A percentile compares a stretch with the other conserved stretches of the same genome.
Conservation (phyloP, 2,888 invertebrate genomes). For the Scelioninae gen. 1 region DNA sequence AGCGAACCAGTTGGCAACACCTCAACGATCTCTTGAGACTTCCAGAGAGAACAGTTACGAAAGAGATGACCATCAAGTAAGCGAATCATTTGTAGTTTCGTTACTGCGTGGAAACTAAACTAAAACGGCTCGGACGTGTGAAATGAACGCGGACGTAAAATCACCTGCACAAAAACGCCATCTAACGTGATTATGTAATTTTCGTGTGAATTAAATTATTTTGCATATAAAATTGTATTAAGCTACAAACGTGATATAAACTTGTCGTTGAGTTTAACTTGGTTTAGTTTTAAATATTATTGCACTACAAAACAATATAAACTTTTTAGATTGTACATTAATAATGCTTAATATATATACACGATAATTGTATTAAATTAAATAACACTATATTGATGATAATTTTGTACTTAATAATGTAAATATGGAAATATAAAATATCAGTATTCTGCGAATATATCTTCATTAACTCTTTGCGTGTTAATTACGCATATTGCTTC, state of each 20-base stretch:
- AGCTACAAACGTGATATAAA: constrained; percentile 5
- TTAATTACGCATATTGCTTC: constrained; percentile 43
- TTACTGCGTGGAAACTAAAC: constrained; percentile 15
- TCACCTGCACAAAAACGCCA: not conserved
- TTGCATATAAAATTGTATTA: constrained; percentile 11
- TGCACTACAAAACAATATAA: not conserved
- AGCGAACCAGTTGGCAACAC: constrained; percentile 91
- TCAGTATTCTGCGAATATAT: constrained; percentile 10
- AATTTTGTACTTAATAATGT: not conserved
- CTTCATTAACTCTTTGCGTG: constrained; percentile 37
- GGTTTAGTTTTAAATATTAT: not conserved
- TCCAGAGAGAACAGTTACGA: constrained; percentile 94
- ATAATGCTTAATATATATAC: not conserved
- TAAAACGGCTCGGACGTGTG: constrained; percentile 15
- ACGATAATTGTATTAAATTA: not conserved
- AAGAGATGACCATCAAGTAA: constrained; percentile 89
- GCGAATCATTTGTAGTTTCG: constrained; percentile 41
- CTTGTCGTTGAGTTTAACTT: constrained; percentile 18
- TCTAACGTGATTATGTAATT: constrained; percentile 14
- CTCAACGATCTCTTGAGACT: constrained; percentile 91
- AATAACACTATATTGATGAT: not conserved
- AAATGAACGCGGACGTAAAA: constrained; percentile 24
- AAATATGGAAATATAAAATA: constrained; percentile 6
- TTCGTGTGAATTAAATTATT: constrained; percentile 14
- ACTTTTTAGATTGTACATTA: not conserved